Evolutionary conservation across 53 echinoderm and acorn worm genomes (phyloP).

Genomic region (Astropecten irregularis): DNA sequence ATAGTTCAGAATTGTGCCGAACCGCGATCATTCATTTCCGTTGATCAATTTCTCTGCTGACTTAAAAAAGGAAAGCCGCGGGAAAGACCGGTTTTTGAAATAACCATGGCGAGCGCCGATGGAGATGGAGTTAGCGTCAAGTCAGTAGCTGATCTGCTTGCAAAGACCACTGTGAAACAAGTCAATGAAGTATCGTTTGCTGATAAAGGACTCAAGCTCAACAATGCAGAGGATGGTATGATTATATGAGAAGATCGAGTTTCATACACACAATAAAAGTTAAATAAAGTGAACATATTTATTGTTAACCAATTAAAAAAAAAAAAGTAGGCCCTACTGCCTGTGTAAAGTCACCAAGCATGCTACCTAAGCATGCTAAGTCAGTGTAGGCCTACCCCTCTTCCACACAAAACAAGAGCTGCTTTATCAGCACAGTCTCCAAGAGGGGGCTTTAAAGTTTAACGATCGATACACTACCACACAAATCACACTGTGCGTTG

Average conservation of each 20-base stretch:
- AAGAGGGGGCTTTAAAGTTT: too few species aligned
- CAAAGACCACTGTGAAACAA: slow-evolving; percentile 78
- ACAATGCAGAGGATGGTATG: slow-evolving; percentile 89
- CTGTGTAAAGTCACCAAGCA: too few species aligned
- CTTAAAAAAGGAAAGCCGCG: neutral
- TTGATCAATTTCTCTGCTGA: too few species aligned
- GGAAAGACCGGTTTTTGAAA: neutral
- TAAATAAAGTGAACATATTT: neutral
- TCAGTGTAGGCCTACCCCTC: too few species aligned
- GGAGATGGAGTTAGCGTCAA: slow-evolving; percentile 32
- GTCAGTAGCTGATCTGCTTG: slow-evolving; percentile 74
- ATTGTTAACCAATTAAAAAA: neutral
- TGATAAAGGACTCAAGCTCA: slow-evolving; percentile 77
- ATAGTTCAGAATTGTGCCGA: too few species aligned
- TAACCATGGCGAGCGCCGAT: slow-evolving; percentile 5
- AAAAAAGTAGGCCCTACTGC: neutral
- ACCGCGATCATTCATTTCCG: too few species aligned
- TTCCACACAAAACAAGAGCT: too few species aligned
- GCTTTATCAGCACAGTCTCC: too few species aligned
- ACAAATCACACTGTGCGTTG: too few species aligned
- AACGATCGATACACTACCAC: too few species aligned
- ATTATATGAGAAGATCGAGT: too few species aligned
- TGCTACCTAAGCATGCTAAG: too few species aligned
- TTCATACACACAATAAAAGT: neutral
- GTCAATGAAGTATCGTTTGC: slow-evolving; percentile 88